A percentile compares a stretch with the other conserved stretches of the same genome.
These are phyloP conservation scores for Nematolebias whitei DNA, from an alignment of 2,113 vertebrate species.

Conservation along the genomic window DNA sequence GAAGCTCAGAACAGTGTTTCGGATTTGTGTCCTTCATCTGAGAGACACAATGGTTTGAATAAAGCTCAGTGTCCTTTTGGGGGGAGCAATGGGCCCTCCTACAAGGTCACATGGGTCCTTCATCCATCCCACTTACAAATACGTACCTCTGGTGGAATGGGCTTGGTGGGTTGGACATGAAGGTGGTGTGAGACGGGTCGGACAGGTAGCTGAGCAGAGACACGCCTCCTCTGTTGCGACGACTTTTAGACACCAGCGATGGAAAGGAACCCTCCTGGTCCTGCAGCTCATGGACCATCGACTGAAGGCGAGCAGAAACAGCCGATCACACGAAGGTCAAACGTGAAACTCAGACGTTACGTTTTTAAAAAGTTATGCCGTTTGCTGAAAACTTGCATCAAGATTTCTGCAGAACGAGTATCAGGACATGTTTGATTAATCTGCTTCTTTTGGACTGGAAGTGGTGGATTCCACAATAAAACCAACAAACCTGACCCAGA, in stretches of 20 bases:
- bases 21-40: too few species aligned
- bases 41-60: too few species aligned
- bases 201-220: constrained; percentile 88
- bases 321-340: neutral
- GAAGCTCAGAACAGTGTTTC: too few species aligned
- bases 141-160: constrained; percentile 35
- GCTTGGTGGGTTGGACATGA: constrained; percentile 45
- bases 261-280: constrained; percentile 71
- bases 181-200: constrained; percentile 68
- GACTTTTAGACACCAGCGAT: constrained; percentile 62
- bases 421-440: neutral
- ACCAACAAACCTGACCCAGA: too few species aligned
- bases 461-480: neutral
- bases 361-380: too few species aligned
- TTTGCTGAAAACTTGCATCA: too few species aligned
- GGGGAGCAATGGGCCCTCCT: too few species aligned
- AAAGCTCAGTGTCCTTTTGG: too few species aligned
- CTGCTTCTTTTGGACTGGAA: neutral
- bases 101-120: too few species aligned
- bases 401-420: neutral
- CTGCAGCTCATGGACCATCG: constrained; percentile 81
- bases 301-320: constrained; percentile 66
- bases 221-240: constrained; percentile 71
- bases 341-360: neutral
- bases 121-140: too few species aligned